Conservation (phyloP, 1,140 invertebrate species). For the Drosophila ironensis region DNA sequence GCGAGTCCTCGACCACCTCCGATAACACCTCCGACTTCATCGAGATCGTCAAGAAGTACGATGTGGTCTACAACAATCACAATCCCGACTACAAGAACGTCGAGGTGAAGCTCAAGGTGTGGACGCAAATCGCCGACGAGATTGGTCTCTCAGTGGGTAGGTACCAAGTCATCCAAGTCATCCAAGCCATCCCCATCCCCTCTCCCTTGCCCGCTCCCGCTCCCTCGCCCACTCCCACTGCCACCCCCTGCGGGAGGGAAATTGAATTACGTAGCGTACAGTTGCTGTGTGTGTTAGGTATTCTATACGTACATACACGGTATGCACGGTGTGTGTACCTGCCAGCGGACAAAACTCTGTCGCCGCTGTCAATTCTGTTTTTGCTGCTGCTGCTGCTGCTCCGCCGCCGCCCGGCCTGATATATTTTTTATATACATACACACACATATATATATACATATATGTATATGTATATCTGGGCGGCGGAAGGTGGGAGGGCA, state of each 20-base stretch:
- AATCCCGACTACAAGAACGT: conserved; percentile 81
- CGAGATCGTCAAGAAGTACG: conserved; percentile 79
- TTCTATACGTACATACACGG: too few relatives aligned
- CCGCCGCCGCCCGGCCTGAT: conserved; percentile 42
- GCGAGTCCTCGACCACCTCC: conserved; percentile 77
- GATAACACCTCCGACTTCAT: conserved; percentile 81
- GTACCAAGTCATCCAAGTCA: too few relatives aligned
- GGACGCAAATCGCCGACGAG: conserved; percentile 79
- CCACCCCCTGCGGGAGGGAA: conserved; percentile 31
- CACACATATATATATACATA: conserved; percentile 24
- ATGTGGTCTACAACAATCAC: conserved; percentile 80
- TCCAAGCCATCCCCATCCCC: background rate
- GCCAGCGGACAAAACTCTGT: conserved; percentile 37
- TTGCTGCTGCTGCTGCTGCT: background rate
- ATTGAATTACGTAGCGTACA: conserved; percentile 33
- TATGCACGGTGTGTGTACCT: conserved; percentile 24
- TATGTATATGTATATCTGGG: conserved; percentile 3
- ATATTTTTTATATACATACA: conserved; percentile 48
- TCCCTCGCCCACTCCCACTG: too few relatives aligned
- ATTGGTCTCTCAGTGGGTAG: conserved; percentile 80
- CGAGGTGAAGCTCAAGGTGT: conserved; percentile 78
- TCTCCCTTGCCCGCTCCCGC: background rate
- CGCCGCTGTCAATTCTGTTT: background rate
- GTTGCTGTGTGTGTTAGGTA: background rate
- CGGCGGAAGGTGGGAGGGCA: background rate